Conservation (phyloP, 64 coral and sea anemone genomes). For the Catalaphyllia jardinei region DNA sequence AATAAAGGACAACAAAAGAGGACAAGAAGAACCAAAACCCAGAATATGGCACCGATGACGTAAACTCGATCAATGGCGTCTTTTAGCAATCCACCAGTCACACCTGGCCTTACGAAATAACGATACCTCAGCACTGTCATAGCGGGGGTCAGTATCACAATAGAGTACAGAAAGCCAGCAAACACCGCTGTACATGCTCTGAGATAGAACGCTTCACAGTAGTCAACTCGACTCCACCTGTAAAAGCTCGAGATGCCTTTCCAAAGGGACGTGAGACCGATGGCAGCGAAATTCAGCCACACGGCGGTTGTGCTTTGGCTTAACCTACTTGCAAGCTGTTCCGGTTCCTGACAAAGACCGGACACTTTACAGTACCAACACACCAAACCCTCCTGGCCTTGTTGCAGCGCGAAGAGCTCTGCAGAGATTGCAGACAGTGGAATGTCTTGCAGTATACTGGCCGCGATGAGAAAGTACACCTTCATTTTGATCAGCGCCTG, state of each 20-base stretch:
- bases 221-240: conserved; percentile 77
- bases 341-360: conserved; percentile 45
- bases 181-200: conserved; percentile 85
- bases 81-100: conserved; percentile 56
- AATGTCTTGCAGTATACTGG: conserved; percentile 80
- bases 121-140: conserved; percentile 81
- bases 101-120: conserved; percentile 60
- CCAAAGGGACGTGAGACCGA: conserved; percentile 84
- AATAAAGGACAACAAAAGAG: conserved; percentile 80
- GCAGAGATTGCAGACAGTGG: conserved; percentile 84
- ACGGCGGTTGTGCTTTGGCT: conserved; percentile 45
- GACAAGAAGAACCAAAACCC: conserved; percentile 74
- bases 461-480: conserved; percentile 73
- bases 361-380: conserved; percentile 83
- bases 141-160: conserved; percentile 76
- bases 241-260: conserved; percentile 94
- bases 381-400: conserved; percentile 64
- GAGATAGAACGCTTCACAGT: conserved; percentile 77
- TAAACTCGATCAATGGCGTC: conserved; percentile 82
- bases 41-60: conserved; percentile 81
- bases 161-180: conserved; percentile 61
- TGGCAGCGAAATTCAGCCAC: conserved; percentile 76
- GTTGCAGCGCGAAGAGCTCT: conserved; percentile 72
- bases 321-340: conserved; percentile 58
- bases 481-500: conserved; percentile 67